Evolutionary conservation across 2,113 vertebrate genomes (phyloP), one percentile per base, ranked within the genome.

Genomic region (Zingel zingel): DNA sequence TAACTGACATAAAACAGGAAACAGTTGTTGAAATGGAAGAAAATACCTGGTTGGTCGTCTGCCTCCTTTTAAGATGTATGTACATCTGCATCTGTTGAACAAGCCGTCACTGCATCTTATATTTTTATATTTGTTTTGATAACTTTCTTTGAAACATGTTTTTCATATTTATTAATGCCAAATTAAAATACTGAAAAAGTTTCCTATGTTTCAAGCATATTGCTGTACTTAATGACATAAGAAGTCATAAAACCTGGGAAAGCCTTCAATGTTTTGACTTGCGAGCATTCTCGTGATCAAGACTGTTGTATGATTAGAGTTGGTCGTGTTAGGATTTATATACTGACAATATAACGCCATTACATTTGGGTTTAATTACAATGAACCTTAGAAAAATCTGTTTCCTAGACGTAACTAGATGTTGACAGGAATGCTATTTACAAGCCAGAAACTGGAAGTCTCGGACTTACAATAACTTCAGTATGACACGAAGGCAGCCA

Each of bases 111-210:
- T 79, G 64, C 79, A 33, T 67, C 79, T 50, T 27, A 53, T 85
- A 48, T 86, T 90, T 92, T 90, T 92, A 79, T 92, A 91, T 68
- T 81, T 88, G 64, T 88, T 93, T 88, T 84, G 69, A 79, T 80
- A 75, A 69, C n/a, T 54, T 77, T 86, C 3, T 63, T 82, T 74
- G 36, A 77, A 72, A 66, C 10, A 2, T 77, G 57, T 89, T 88
- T 84, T 86, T 87, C 56, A 39, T 87, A 93, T 91, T 93, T 87
- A 93, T 91, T 33, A 88, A 88, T 85, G 59, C 56, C 48, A 66
- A 86, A 83, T 82, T 80, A 90, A 82, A 91, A 74, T 1, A n/a
- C 0, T 27, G 3, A 61, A 78, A 84, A 63, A 33, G 2, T 30
- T 5, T 6, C 47, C 1, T 54, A 2, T 23, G 62, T 78, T 33